phyloP scores from a whole-genome alignment of 2,888 invertebrate species.

The Gonocerus acuteangulatus region DNA sequence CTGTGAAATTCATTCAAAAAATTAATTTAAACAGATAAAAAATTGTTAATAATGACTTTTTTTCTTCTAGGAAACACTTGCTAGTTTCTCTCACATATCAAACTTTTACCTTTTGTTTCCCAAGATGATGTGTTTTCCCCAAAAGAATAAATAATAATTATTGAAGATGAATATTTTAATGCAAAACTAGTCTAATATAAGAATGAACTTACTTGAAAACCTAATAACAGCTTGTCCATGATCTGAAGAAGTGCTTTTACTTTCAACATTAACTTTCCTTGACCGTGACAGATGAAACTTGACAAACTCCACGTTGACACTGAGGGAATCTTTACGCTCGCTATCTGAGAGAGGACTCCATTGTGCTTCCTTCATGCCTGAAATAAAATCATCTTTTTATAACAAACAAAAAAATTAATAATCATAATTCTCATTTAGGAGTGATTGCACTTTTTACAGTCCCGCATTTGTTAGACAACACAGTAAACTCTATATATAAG shows the following conservation, averaged over 20 bases:
- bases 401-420: neutral
- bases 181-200: too few relatives aligned
- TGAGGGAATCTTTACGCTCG: conserved; percentile 89
- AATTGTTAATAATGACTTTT: neutral
- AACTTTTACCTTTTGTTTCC: too few relatives aligned
- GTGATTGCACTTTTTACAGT: neutral
- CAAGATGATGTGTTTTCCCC: too few relatives aligned
- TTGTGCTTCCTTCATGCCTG: conserved; percentile 61
- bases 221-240: conserved; percentile 79
- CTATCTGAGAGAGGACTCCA: conserved; percentile 81
- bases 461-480: neutral
- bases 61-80: neutral
- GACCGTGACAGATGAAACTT: conserved; percentile 90
- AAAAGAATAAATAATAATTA: too few relatives aligned
- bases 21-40: neutral
- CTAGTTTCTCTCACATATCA: neutral
- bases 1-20: conserved; percentile 45
- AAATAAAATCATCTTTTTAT: neutral
- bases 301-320: conserved; percentile 93
- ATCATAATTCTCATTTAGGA: too few relatives aligned
- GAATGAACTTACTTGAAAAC: conserved; percentile 66
- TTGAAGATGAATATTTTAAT: too few relatives aligned
- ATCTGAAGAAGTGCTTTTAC: conserved; percentile 47
- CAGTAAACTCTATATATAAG: too few relatives aligned
- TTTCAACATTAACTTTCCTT: conserved; percentile 72